These are phyloP conservation scores for Channallabes apus DNA, from an alignment of 2,797 vertebrate species.

Conservation along the genomic window DNA sequence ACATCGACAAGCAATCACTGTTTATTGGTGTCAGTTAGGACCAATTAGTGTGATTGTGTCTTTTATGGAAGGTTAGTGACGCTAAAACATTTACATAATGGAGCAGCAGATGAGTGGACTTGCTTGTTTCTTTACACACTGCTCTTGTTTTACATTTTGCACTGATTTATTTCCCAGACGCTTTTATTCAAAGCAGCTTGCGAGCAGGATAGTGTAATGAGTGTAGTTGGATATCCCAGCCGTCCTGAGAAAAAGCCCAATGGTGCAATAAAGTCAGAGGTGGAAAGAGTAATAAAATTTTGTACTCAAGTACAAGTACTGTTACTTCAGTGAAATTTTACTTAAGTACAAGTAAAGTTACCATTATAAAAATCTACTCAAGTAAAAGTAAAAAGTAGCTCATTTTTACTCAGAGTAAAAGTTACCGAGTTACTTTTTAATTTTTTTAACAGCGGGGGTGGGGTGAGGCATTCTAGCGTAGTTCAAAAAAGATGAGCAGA, in stretches of 20 bases:
- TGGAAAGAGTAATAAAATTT: too few relatives aligned
- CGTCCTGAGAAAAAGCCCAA: constrained; percentile 62
- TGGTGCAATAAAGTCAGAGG: constrained; percentile 78
- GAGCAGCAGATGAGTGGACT: constrained; percentile 18
- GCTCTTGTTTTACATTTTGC: neutral
- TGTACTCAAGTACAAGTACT: too few relatives aligned
- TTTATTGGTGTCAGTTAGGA: constrained; percentile 74
- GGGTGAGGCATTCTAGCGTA: too few relatives aligned
- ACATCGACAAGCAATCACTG: constrained; percentile 61
- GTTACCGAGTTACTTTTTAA: too few relatives aligned
- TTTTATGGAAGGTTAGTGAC: constrained; percentile 61
- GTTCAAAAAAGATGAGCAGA: too few relatives aligned
- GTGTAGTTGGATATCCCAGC: neutral
- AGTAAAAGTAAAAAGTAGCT: too few relatives aligned
- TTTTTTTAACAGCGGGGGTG: too few relatives aligned
- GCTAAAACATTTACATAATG: constrained; percentile 39
- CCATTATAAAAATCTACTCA: too few relatives aligned
- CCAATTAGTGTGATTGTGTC: constrained; percentile 65
- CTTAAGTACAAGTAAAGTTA: too few relatives aligned
- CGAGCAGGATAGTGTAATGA: neutral
- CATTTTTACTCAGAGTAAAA: too few relatives aligned
- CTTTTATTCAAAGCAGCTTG: constrained; percentile 1
- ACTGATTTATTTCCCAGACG: neutral
- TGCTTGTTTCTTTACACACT: constrained; percentile 5
- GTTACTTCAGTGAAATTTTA: too few relatives aligned